phyloP scores from a whole-genome alignment of 2,888 invertebrate species.

The Therioaphis trifolii region DNA sequence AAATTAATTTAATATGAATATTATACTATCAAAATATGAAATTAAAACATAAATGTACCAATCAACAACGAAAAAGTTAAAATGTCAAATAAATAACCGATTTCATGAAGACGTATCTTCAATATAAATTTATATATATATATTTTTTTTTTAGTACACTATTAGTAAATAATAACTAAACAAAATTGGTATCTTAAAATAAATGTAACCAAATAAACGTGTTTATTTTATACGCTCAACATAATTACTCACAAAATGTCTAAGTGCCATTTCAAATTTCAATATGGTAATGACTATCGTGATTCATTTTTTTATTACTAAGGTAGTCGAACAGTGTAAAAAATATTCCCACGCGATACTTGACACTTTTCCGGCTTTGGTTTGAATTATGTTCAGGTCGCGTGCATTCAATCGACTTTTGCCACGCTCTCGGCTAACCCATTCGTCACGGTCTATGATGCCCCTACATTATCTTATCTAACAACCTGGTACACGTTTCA shows the following conservation, averaged over 20 bases:
- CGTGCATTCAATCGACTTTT: constrained; percentile 54
- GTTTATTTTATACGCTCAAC: not conserved
- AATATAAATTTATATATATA: no score
- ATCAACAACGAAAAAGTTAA: no score
- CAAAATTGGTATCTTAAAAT: not conserved
- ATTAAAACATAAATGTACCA: no score
- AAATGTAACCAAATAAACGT: not conserved
- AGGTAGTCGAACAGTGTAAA: constrained; percentile 47
- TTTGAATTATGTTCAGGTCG: constrained; percentile 53
- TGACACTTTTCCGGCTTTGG: constrained; percentile 53
- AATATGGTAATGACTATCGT: constrained; percentile 47
- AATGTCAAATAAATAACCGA: no score
- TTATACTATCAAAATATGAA: not conserved
- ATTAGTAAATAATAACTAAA: no score
- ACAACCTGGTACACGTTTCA: constrained; percentile 33
- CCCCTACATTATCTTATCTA: constrained; percentile 46
- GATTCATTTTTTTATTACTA: constrained; percentile 27
- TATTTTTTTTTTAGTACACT: no score
- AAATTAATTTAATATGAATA: not conserved
- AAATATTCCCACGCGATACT: constrained; percentile 60
- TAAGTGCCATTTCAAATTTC: not conserved
- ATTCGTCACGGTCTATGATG: constrained; percentile 60
- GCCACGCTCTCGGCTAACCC: constrained; percentile 42
- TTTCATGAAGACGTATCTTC: no score
- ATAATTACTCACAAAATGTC: not conserved